Percentiles rank a stretch among this genome's conserved stretches.
phyloP scores from a whole-genome alignment of 2,888 invertebrate species.

The Augochlorella aurata region DNA sequence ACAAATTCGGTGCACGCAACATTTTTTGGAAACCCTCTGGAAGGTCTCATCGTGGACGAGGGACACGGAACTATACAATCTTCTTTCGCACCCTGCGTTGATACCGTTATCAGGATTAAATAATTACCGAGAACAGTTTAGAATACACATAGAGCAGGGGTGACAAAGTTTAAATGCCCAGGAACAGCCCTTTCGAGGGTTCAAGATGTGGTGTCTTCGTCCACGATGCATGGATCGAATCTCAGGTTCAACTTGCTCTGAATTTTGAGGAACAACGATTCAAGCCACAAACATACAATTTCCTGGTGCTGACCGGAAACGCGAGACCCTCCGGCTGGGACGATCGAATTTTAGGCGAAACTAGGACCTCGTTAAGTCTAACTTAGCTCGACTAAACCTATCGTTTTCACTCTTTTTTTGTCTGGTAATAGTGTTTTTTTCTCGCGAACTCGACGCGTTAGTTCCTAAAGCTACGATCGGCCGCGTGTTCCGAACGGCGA shows the following conservation, averaged over 20 bases:
- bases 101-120: not conserved
- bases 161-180: conserved; percentile 12
- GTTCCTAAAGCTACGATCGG: conserved; percentile 32
- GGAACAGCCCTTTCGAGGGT: conserved; percentile 12
- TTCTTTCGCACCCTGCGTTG: conserved; percentile 8
- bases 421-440: conserved; percentile 11
- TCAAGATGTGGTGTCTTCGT: conserved; percentile 3
- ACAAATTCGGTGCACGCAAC: not conserved
- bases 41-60: conserved; percentile 8
- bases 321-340: conserved; percentile 10
- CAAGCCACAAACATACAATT: not conserved
- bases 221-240: conserved; percentile 24
- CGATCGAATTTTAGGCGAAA: conserved; percentile 27
- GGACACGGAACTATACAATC: conserved; percentile 13
- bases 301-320: not conserved
- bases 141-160: conserved; percentile 1
- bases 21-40: not conserved
- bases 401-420: conserved; percentile 20
- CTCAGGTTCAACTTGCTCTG: not conserved
- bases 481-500: conserved; percentile 29
- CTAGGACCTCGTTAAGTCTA: conserved; percentile 26
- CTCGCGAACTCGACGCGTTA: conserved; percentile 12
- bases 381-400: conserved; percentile 41
- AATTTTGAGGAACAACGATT: not conserved
- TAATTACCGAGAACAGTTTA: not conserved